Conservation (phyloP, 1,140 invertebrate genomes). For the Ostrea edulis region DNA sequence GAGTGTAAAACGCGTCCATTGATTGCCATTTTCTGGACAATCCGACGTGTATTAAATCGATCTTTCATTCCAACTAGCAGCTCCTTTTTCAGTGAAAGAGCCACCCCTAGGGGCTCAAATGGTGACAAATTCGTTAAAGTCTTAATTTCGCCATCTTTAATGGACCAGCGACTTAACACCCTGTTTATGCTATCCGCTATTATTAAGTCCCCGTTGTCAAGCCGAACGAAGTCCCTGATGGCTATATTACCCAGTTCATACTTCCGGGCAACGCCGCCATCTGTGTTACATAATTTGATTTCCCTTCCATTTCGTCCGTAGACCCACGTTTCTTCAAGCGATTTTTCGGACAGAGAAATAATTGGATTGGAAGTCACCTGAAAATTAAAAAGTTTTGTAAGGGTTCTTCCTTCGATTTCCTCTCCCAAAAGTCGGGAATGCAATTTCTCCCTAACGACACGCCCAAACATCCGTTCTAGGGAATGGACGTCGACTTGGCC, state of each 20-base stretch:
- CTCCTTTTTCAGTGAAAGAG: constrained; percentile 22
- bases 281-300: constrained; percentile 36
- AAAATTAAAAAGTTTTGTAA: constrained; percentile 35
- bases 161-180: constrained; percentile 33
- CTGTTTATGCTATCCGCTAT: constrained; percentile 23
- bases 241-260: neutral
- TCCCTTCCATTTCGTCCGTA: neutral
- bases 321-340: neutral
- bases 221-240: constrained; percentile 19
- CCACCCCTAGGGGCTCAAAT: constrained; percentile 27
- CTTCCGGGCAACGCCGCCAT: constrained; percentile 7
- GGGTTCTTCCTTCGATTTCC: neutral
- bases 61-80: constrained; percentile 19
- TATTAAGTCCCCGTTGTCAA: constrained; percentile 39
- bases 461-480: constrained; percentile 5
- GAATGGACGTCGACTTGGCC: constrained; percentile 20
- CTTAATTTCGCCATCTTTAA: constrained; percentile 38
- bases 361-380: neutral
- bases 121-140: constrained; percentile 21
- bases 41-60: constrained; percentile 7
- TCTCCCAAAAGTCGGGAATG: neutral
- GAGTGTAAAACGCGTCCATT: constrained; percentile 18
- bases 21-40: constrained; percentile 32
- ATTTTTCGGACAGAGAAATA: constrained; percentile 14
- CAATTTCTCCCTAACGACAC: neutral